A percentile compares a stretch with the other conserved stretches of the same genome.
Conservation (phyloP, 1,140 invertebrate species). For the Drosophila dunni region DNA sequence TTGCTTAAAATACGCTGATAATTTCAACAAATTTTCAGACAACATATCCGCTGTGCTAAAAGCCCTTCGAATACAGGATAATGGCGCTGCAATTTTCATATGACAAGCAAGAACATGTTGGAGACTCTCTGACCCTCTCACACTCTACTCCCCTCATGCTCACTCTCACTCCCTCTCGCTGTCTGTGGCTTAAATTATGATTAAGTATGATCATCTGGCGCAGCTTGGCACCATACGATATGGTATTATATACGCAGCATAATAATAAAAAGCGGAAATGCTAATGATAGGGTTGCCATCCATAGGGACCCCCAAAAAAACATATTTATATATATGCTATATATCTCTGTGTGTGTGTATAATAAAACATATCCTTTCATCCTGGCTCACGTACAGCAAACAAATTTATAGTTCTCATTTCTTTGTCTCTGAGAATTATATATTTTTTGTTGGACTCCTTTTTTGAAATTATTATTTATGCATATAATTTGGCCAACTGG, state of each 20-base stretch:
- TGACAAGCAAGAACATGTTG: slow-evolving; percentile 62
- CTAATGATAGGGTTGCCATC: slow-evolving; percentile 79
- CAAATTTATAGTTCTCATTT: slow-evolving; percentile 75
- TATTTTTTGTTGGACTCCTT: neutral
- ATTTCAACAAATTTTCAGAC: slow-evolving; percentile 71
- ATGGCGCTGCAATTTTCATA: slow-evolving; percentile 76
- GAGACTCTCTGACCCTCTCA: slow-evolving; percentile 58
- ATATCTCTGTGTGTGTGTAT: slow-evolving; percentile 1
- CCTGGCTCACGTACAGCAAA: slow-evolving; percentile 56
- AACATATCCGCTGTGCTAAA: slow-evolving; percentile 67
- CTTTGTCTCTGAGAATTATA: slow-evolving; percentile 18
- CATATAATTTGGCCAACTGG: slow-evolving; percentile 79
- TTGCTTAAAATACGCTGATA: slow-evolving; percentile 38
- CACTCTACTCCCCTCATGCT: neutral
- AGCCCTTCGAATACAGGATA: slow-evolving; percentile 12
- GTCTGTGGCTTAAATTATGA: slow-evolving; percentile 76
- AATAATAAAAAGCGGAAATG: slow-evolving; percentile 84
- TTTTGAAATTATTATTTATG: slow-evolving; percentile 81
- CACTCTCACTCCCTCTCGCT: slow-evolving; percentile 5
- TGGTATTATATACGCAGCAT: slow-evolving; percentile 43
- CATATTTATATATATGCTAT: neutral
- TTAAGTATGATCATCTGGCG: slow-evolving; percentile 81
- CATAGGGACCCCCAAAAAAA: slow-evolving; percentile 11
- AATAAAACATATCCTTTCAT: slow-evolving; percentile 55
- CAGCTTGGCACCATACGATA: slow-evolving; percentile 23